A percentile compares a stretch with the other conserved stretches of the same genome.
Conservation (phyloP, 2,888 invertebrate genomes). For the Megaustenia siamemsis region DNA sequence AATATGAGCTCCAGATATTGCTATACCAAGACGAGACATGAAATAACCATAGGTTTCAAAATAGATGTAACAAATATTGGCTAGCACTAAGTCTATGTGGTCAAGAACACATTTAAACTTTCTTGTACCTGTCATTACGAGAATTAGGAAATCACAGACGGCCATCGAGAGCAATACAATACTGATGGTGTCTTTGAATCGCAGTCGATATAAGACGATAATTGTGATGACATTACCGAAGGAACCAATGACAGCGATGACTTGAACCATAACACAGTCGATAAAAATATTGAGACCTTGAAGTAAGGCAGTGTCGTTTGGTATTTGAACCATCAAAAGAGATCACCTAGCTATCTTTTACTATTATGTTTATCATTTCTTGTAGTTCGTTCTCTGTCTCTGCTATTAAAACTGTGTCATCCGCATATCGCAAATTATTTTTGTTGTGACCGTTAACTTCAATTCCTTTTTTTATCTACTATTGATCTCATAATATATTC, state of each 20-base stretch:
- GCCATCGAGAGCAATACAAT: conserved; percentile 33
- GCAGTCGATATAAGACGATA: neutral
- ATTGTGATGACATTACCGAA: conserved; percentile 2
- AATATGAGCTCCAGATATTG: neutral
- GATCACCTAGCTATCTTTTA: no score
- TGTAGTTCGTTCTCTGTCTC: no score
- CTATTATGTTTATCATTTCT: no score
- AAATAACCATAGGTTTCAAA: neutral
- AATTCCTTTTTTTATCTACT: no score
- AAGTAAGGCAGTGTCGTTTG: no score
- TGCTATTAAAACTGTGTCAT: no score
- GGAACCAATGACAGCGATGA: neutral
- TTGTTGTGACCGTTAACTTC: no score
- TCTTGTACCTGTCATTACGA: neutral
- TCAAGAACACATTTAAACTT: neutral
- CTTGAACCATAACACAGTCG: neutral
- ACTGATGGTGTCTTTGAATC: conserved; percentile 7
- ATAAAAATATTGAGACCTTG: neutral
- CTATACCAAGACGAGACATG: neutral
- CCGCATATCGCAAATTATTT: no score
- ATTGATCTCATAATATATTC: no score
- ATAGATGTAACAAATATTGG: neutral
- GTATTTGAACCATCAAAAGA: no score
- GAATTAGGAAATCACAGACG: neutral
- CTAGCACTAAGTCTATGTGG: neutral